Base-by-base conservation (phyloP, 64 coral and sea anemone genomes). In the Actinia equina region DNA sequence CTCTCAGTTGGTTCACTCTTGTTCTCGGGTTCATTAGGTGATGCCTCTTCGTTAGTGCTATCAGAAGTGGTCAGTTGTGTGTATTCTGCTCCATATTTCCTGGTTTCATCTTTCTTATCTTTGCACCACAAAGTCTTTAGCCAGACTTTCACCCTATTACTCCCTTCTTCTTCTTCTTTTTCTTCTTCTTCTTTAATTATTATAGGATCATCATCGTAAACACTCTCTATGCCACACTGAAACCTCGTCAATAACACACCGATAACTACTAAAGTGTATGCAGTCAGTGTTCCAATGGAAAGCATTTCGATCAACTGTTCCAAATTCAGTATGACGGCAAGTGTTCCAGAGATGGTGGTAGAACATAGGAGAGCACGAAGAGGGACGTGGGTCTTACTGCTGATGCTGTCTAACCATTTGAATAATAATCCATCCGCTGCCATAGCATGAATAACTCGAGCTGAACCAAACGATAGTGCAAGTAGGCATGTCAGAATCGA, bases 261-360 rank as follows among this genome's bases (percentile, higher is more conserved):
- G 3, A 87, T 41, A 5, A 77, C 60, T 20, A 92, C 90, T 76
- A 92, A 79, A 43, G 85, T 92, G 53, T 87, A 92, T 25, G 90
- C 90, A 17, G 86, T 83, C 43, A 92, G 43, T 3, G 90, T 92
- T 16, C 90, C 90, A 71, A 90, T 90, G 13, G 89, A 90, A 11
- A 90, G 17, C 89, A 90, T 90, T 77, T 90, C 89, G 22, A 90
- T 62, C 19, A 90, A 82, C 20, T 90, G 89, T 20, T 90, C 80
- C 19, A 90, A 44, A 41, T 90, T 80, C 23, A 90, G 19, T 15
- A 90, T 13, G 15, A 90, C 56, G 9, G 83, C 71, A 3, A 90
- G 45, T 1, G 62, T 22, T 27, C 51, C 82, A 16, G n/a, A 15
- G n/a, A 84, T 8, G 51, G 15, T 56, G 17, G 51, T 6, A 26